phyloP scores from a whole-genome alignment of 2,113 vertebrate genomes.

The Sturnira hondurensis region DNA sequence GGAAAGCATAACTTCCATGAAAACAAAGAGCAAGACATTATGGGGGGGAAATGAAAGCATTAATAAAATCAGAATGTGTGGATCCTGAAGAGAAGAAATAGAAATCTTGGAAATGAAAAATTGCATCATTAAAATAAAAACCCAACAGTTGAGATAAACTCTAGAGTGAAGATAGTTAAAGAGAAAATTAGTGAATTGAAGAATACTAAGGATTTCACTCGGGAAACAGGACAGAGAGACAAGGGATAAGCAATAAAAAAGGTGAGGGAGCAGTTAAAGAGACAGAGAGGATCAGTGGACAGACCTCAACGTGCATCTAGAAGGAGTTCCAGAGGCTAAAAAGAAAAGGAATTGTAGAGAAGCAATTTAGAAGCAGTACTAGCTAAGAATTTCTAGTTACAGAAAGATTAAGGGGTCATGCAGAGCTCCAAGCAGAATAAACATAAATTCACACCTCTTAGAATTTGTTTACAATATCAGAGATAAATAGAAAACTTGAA shows the following conservation, averaged over 20 bases:
- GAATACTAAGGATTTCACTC: neutral
- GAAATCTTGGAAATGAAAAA: conserved; percentile 16
- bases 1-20: neutral
- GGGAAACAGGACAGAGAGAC: neutral
- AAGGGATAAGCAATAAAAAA: neutral
- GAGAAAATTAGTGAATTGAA: neutral
- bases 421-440: neutral
- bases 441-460: neutral
- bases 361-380: neutral
- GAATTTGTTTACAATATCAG: neutral
- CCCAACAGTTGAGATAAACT: neutral
- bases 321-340: neutral
- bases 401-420: neutral
- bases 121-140: neutral
- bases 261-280: neutral
- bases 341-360: neutral
- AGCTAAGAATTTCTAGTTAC: neutral
- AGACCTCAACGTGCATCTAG: neutral
- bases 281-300: neutral
- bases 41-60: neutral
- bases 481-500: neutral
- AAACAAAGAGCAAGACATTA: neutral
- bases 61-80: neutral
- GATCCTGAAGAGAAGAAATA: neutral
- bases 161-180: neutral